Evolutionary conservation across 2,888 invertebrate species (phyloP).

Genomic region (Heliconius ethilla): DNA sequence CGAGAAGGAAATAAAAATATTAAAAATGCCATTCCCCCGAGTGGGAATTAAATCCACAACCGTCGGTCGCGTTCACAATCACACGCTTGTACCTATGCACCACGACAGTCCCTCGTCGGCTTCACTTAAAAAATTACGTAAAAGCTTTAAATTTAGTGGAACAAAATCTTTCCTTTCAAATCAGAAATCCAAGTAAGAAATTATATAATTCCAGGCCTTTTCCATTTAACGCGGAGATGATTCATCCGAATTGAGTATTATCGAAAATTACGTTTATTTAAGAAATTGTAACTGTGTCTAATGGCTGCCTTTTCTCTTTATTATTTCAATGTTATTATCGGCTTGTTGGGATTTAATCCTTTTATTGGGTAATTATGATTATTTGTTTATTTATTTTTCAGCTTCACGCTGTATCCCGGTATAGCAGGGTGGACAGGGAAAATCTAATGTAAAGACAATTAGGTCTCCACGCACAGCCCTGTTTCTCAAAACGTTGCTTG

Average conservation of each 20-base stretch:
- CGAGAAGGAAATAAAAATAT: too few species aligned
- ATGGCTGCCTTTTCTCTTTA: conserved; percentile 13
- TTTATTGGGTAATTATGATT: not conserved
- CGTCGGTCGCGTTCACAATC: too few species aligned
- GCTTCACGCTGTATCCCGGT: not conserved
- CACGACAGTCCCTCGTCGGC: too few species aligned
- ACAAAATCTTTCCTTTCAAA: not conserved
- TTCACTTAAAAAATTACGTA: not conserved
- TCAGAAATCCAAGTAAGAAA: conserved; percentile 8
- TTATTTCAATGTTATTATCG: not conserved
- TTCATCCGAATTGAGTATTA: conserved; percentile 8
- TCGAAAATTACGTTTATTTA: conserved; percentile 32
- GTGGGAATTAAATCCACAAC: too few species aligned
- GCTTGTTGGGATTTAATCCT: not conserved
- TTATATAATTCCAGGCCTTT: conserved; percentile 17
- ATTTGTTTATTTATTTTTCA: not conserved
- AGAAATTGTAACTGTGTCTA: conserved; percentile 28
- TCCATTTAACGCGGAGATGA: not conserved
- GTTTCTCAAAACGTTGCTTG: too few species aligned
- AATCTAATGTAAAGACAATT: too few species aligned
- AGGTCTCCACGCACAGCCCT: too few species aligned
- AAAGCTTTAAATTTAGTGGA: not conserved
- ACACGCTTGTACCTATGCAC: too few species aligned
- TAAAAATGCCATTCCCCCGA: too few species aligned
- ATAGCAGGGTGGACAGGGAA: not conserved